Percentiles rank a stretch among this genome's conserved stretches.
phyloP scores from a whole-genome alignment of 2,797 vertebrate genomes.

The Hoplostethus mediterraneus region DNA sequence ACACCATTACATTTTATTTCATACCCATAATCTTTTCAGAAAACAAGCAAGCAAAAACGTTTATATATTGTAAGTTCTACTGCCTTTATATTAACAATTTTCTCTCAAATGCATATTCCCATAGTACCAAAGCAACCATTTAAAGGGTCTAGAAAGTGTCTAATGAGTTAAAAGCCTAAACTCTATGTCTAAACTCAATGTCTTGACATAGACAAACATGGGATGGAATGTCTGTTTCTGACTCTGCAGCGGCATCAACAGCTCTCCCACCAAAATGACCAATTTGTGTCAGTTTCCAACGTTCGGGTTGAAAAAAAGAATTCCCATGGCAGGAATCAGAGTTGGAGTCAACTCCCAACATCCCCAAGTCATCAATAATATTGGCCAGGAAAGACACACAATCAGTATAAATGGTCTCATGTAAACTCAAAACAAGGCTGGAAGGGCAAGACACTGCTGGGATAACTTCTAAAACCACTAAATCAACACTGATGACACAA shows the following conservation, averaged over 20 bases:
- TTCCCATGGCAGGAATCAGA: slow-evolving; percentile 46
- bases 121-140: slow-evolving; percentile 9
- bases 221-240: slow-evolving; percentile 2
- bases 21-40: slow-evolving; percentile 30
- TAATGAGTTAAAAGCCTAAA: not conserved
- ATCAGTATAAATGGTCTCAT: slow-evolving; percentile 51
- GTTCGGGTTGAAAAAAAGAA: slow-evolving; percentile 39
- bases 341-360: slow-evolving; percentile 55
- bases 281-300: slow-evolving; percentile 55
- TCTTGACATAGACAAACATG: slow-evolving; percentile 1
- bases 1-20: slow-evolving; percentile 34
- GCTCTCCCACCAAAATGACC: slow-evolving; percentile 39
- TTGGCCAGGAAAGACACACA: slow-evolving; percentile 51
- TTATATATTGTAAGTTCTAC: not conserved
- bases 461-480: slow-evolving; percentile 39
- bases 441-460: slow-evolving; percentile 25
- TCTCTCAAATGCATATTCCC: slow-evolving; percentile 25
- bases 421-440: slow-evolving; percentile 45
- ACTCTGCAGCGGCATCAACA: slow-evolving; percentile 24
- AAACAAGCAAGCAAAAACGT: slow-evolving; percentile 34
- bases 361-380: slow-evolving; percentile 66
- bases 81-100: not conserved
- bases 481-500: slow-evolving; percentile 34
- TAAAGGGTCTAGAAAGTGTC: slow-evolving; percentile 51
- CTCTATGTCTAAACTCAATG: slow-evolving; percentile 31